Base-by-base conservation (phyloP, 2,113 vertebrate species). In the Entomyzon cyanotis region DNA sequence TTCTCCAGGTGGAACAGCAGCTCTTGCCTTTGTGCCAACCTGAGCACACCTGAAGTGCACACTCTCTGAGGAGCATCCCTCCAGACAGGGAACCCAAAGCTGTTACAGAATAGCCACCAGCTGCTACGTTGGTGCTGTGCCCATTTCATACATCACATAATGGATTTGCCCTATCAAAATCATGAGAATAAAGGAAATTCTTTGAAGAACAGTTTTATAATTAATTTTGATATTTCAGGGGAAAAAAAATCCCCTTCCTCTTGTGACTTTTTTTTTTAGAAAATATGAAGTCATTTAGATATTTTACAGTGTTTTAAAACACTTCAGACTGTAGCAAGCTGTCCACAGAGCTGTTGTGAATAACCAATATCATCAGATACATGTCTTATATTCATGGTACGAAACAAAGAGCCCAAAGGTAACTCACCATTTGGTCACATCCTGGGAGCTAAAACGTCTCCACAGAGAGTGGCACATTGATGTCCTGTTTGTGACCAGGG, bases 231-330 rank as follows among this genome's bases (percentile, higher is more conserved):
- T 67, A 42, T 67, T 76, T 62, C 41, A 60, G 35, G 31, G n/a
- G 14, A 46, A 46, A 0, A 8, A 49, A 47, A 25, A 3, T 0
- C 39, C 5, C 6, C 27, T 37, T 24, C 2, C 6, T 81, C 67
- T 37, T 33, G 14, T 52, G 19, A 39, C 18, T 13, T 70, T 42
- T 60, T 9, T 22, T 17, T 49, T 42, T 60, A 16, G 44, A 82
- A 35, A 68, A 77, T 27, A 50, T 11, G 3, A 65, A 23, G 19
- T 4, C 12, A 56, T 52, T 55, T 41, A 33, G 30, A 50, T 11
- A 62, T 83, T 46, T 65, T 70, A 9, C 10, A 56, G 31, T 47
- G 27, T 21, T 86, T 60, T 37, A 65, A 41, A 56, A 28, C 22
- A 50, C 46, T 60, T 79, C 28, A 15, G 76, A 23, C 4, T 8